Conservation (phyloP, 2,113 vertebrate species). For the Heloderma charlesbogerti region DNA sequence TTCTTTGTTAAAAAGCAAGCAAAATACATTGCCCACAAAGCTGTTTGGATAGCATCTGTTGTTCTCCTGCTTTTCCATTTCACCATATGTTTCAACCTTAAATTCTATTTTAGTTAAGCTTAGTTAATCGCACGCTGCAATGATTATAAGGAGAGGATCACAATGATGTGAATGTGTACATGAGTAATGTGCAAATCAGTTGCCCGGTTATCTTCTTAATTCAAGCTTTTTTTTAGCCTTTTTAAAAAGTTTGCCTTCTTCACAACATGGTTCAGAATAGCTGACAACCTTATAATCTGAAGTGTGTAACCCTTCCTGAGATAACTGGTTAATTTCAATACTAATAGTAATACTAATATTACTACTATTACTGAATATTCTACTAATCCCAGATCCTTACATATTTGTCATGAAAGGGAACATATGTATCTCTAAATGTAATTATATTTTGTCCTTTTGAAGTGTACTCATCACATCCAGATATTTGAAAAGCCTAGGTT, state of each 20-base stretch:
- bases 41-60: background rate
- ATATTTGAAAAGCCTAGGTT: constrained; percentile 50
- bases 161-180: background rate
- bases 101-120: background rate
- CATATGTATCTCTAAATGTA: constrained; percentile 55
- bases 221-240: background rate
- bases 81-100: background rate
- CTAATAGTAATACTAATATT: background rate
- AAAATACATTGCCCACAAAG: background rate
- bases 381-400: constrained; percentile 59
- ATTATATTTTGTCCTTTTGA: constrained; percentile 58
- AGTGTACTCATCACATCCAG: constrained; percentile 53
- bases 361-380: constrained; percentile 27
- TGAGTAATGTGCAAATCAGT: constrained; percentile 13
- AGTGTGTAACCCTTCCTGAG: constrained; percentile 13
- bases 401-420: constrained; percentile 58
- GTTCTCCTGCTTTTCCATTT: background rate
- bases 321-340: constrained; percentile 8
- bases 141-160: background rate
- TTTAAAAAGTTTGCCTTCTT: constrained; percentile 15
- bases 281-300: constrained; percentile 15
- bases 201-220: background rate
- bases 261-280: constrained; percentile 37
- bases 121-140: constrained; percentile 13
- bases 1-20: background rate